Conservation (phyloP, 2,113 vertebrate species). For the Oryzias celebensis region DNA sequence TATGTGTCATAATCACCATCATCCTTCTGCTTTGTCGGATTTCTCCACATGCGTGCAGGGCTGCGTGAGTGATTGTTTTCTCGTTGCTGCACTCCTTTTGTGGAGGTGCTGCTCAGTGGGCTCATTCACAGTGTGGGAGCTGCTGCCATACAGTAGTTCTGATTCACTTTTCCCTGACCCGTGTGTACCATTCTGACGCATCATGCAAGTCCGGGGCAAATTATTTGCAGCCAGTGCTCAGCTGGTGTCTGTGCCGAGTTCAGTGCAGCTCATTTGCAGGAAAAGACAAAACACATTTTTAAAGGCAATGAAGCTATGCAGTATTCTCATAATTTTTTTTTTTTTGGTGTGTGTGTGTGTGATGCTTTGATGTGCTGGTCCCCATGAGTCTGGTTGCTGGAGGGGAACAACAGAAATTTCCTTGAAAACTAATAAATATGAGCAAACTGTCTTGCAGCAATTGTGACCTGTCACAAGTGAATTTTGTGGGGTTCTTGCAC, state of each 20-base stretch:
- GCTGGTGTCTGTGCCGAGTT: conserved; percentile 1
- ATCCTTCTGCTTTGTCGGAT: conserved; percentile 64
- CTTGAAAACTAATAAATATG: not conserved
- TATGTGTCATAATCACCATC: conserved; percentile 77
- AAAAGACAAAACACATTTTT: conserved; percentile 1
- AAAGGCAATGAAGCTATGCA: not conserved
- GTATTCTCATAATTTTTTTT: too few relatives aligned
- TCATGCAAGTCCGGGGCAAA: conserved; percentile 32
- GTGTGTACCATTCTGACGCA: conserved; percentile 35
- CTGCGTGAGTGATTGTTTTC: conserved; percentile 49
- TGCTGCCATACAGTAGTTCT: conserved; percentile 47
- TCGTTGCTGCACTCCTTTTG: conserved; percentile 53
- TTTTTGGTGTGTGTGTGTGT: too few relatives aligned
- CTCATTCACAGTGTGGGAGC: conserved; percentile 71
- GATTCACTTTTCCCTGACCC: conserved; percentile 64
- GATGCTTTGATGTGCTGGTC: too few relatives aligned
- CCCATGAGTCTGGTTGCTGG: too few relatives aligned
- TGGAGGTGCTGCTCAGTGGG: conserved; percentile 62
- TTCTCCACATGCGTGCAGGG: conserved; percentile 41
- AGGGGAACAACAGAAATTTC: not conserved
- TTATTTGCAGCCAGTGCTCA: conserved; percentile 16
- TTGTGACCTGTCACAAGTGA: not conserved
- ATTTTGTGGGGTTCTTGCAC: not conserved
- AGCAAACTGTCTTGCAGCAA: not conserved
- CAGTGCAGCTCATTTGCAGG: not conserved